Percentiles rank a stretch among this genome's conserved stretches.
phyloP scores from a whole-genome alignment of 2,888 invertebrate genomes.

The Bugula neritina region DNA sequence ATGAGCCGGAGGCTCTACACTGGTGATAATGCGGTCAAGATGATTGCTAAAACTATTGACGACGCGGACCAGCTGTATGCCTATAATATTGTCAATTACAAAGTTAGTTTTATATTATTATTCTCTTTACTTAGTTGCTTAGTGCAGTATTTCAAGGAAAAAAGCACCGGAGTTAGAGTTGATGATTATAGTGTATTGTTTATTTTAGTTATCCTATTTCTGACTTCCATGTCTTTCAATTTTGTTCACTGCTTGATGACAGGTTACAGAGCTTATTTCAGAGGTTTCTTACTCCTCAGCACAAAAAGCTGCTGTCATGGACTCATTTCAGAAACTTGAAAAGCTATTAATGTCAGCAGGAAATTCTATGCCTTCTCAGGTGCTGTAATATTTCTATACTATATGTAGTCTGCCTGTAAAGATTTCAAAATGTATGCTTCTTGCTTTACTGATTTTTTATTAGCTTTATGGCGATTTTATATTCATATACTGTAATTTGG shows the following conservation, averaged over 20 bases:
- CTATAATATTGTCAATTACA: slow-evolving; percentile 8
- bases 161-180: no score
- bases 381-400: no score
- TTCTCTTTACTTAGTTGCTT: background rate
- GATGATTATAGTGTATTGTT: no score
- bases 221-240: no score
- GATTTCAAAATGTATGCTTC: no score
- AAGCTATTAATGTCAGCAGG: background rate
- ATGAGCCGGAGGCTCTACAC: background rate
- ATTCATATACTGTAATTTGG: no score
- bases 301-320: background rate
- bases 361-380: background rate
- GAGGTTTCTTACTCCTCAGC: background rate
- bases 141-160: no score
- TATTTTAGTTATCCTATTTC: no score
- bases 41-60: background rate
- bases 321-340: background rate
- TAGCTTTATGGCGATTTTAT: no score
- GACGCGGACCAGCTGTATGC: slow-evolving; percentile 10
- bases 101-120: background rate
- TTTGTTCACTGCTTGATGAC: no score
- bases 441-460: no score
- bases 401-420: no score
- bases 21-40: background rate
- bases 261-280: background rate